These are phyloP conservation scores for Frankliniella fusca DNA, from an alignment of 2,888 invertebrate genomes.

Conservation along the genomic window DNA sequence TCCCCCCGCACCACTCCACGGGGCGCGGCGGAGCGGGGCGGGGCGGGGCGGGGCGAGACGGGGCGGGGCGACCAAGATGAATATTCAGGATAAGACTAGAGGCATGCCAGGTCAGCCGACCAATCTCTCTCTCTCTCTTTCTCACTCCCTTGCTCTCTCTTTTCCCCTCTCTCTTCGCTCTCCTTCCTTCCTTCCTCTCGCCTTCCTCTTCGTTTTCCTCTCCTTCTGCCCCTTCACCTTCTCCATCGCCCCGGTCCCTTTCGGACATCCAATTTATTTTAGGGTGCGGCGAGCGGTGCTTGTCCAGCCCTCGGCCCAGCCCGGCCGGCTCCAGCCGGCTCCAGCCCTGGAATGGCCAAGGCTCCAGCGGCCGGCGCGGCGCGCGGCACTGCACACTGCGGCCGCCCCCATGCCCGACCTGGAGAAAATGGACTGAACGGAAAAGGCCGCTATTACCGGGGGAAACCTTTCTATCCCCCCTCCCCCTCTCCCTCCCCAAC, in stretches of 20 bases:
- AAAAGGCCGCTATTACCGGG: no score
- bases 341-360: no score
- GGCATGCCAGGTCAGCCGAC: constrained; percentile 4
- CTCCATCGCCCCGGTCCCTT: neutral
- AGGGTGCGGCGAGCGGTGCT: neutral
- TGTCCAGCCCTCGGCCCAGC: neutral
- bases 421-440: no score
- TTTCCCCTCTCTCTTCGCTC: neutral
- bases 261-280: constrained; percentile 17
- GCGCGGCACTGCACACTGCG: no score
- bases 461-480: no score
- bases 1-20: neutral
- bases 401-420: no score
- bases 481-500: no score
- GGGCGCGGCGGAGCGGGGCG: neutral
- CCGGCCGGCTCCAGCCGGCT: no score
- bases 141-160: neutral
- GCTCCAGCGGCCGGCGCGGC: no score
- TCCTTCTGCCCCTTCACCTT: neutral
- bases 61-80: constrained; percentile 4
- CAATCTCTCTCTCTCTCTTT: constrained; percentile 10
- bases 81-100: constrained; percentile 23
- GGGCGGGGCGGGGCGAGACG: neutral
- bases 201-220: neutral
- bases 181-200: neutral